phyloP scores from a whole-genome alignment of 2,888 invertebrate species.

The Cataglyphis cursor region DNA sequence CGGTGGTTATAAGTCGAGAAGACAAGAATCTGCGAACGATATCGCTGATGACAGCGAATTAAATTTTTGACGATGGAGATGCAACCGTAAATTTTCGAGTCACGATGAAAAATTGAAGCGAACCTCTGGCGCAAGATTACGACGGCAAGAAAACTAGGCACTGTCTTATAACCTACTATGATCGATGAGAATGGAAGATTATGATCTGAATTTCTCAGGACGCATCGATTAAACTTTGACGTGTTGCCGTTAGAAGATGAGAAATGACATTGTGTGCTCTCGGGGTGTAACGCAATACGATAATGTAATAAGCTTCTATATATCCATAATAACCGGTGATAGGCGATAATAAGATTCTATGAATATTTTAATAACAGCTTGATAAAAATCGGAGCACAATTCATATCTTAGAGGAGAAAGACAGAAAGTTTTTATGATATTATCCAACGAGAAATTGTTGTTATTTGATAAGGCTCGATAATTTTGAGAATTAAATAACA shows the following conservation, averaged over 20 bases:
- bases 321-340: conserved; percentile 24
- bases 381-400: conserved; percentile 1
- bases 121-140: not conserved
- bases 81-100: conserved; percentile 1
- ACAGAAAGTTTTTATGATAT: not conserved
- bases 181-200: conserved; percentile 49
- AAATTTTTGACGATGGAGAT: conserved; percentile 15
- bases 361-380: conserved; percentile 7
- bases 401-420: not conserved
- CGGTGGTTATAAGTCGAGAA: not conserved
- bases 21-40: not conserved
- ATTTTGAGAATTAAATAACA: not conserved
- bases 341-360: conserved; percentile 25
- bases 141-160: not conserved
- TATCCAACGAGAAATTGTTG: not conserved
- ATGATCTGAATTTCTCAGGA: conserved; percentile 45
- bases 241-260: conserved; percentile 34
- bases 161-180: conserved; percentile 8
- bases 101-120: conserved; percentile 25
- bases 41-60: not conserved
- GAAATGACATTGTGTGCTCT: conserved; percentile 20
- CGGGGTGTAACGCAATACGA: conserved; percentile 40
- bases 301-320: conserved; percentile 49
- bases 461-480: not conserved
- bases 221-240: conserved; percentile 51